phyloP scores from a whole-genome alignment of 30 jellyfish, hydroid and myxozoan species.

The Turritopsis dohrnii region DNA sequence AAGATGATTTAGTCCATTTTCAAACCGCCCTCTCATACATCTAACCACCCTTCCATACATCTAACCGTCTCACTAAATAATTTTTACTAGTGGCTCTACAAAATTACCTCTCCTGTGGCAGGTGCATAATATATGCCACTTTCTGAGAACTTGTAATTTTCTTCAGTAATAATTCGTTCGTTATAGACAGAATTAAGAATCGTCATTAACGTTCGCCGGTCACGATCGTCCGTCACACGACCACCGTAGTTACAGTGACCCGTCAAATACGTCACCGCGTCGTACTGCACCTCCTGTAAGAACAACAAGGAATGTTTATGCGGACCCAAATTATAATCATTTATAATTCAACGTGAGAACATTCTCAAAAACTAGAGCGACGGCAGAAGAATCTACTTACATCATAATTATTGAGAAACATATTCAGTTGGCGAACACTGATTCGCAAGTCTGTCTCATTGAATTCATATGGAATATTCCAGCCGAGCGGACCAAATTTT shows the following conservation, averaged over 20 bases:
- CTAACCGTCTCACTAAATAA: too few species aligned
- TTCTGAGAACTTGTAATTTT: constrained; percentile 61
- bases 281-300: constrained; percentile 75
- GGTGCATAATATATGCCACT: constrained; percentile 89
- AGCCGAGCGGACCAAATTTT: constrained; percentile 94
- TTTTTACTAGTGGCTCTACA: too few species aligned
- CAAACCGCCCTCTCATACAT: too few species aligned
- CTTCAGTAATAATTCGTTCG: constrained; percentile 39
- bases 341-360: too few species aligned
- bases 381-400: constrained; percentile 24
- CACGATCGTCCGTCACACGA: constrained; percentile 90
- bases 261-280: constrained; percentile 77
- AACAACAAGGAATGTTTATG: not conserved
- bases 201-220: constrained; percentile 79
- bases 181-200: constrained; percentile 60
- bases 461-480: constrained; percentile 94
- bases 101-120: constrained; percentile 74
- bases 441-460: constrained; percentile 90
- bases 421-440: constrained; percentile 84
- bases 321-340: too few species aligned
- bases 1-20: too few species aligned
- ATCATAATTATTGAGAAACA: constrained; percentile 73
- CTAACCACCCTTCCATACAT: too few species aligned
- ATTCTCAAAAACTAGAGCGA: not conserved
- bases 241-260: constrained; percentile 98